These are phyloP conservation scores for Tylochromis polylepis DNA, from an alignment of 2,113 vertebrate genomes.

Conservation along the genomic window DNA sequence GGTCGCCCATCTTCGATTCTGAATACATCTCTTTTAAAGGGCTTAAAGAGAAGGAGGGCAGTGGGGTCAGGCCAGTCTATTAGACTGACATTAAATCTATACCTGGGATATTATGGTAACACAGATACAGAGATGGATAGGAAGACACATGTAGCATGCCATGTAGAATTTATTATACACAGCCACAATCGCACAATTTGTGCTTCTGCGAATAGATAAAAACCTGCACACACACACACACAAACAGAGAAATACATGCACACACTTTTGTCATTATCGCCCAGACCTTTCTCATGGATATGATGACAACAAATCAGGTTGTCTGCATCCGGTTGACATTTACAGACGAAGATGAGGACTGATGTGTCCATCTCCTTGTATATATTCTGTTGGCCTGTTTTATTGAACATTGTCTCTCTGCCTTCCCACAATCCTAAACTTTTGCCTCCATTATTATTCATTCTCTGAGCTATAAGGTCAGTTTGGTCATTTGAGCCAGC, in stretches of 20 bases:
- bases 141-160: neutral
- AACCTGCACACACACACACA: neutral
- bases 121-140: slow-evolving; percentile 37
- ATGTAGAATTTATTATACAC: neutral
- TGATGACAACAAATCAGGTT: slow-evolving; percentile 57
- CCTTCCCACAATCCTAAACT: slow-evolving; percentile 69
- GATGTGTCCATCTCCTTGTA: slow-evolving; percentile 31
- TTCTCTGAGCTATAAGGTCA: slow-evolving; percentile 56
- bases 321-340: slow-evolving; percentile 67
- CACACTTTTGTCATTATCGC: slow-evolving; percentile 16
- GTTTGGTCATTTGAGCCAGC: slow-evolving; percentile 19
- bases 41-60: slow-evolving; percentile 46
- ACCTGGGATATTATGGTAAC: slow-evolving; percentile 62
- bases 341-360: slow-evolving; percentile 54
- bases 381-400: slow-evolving; percentile 6
- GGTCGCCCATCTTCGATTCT: slow-evolving; percentile 67
- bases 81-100: slow-evolving; percentile 76
- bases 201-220: neutral
- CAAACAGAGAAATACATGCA: neutral
- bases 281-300: slow-evolving; percentile 31
- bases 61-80: slow-evolving; percentile 63
- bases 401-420: slow-evolving; percentile 38
- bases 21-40: slow-evolving; percentile 75
- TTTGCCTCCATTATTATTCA: slow-evolving; percentile 55
- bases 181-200: neutral